Evolutionary conservation across 2,888 invertebrate genomes (phyloP), one percentile per base, ranked within the genome.

Genomic region (Cephus rjabovi): DNA sequence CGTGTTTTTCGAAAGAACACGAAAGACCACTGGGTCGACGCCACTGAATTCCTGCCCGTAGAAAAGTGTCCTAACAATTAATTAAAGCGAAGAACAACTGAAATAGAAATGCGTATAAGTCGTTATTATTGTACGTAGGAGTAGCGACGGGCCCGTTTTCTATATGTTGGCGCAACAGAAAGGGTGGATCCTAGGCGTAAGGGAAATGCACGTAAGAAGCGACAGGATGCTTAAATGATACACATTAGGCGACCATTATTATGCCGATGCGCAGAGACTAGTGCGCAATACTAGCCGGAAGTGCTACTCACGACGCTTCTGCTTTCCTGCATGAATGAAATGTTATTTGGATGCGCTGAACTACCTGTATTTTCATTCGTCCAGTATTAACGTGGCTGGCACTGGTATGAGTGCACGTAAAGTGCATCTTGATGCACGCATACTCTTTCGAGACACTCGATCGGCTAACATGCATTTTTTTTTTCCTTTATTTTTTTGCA

Each of bases 311-410:
- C 85, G 86, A 76, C 83, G 85, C 85, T 83, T 87, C 87, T 87
- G 86, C 86, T 88, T 89, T 89, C 89, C 85, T 89, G 87, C 89
- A 87, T 89, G 85, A 89, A 89, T 89, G 88, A 88, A 89, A 88
- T 88, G 84, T 88, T 87, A 89, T 89, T 88, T 88, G 81, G 82
- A 82, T 85, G 85, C 83, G 81, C 84, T 81, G 85, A 87, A 88
- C 86, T 87, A 87, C 88, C 85, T 86, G 83, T 87, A 87, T 87
- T 89, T 87, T 84, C 85, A 88, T 88, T 87, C 88, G 86, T 86
- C 84, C 83, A 85, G 81, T 86, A 86, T 88, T 84, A 85, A 83
- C 81, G 83, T 86, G 12, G 31, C 71, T 31, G 12, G 12, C 56
- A 23, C 56, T 56, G 1, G 9, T 56, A 56, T 6, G 9, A 56